These are phyloP conservation scores for Oncorhynchus mykiss DNA, from an alignment of 2,113 vertebrate genomes.

Conservation along the genomic window DNA sequence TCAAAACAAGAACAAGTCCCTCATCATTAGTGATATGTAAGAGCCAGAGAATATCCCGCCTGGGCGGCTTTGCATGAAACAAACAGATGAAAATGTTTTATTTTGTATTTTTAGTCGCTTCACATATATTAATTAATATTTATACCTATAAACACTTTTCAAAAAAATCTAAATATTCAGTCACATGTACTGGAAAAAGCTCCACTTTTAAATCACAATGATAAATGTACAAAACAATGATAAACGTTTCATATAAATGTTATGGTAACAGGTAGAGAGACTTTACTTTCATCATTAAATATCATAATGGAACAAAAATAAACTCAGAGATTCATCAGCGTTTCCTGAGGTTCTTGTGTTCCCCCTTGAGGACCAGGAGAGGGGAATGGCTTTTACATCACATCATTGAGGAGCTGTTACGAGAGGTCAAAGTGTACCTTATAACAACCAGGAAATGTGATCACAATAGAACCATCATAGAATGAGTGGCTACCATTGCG, in stretches of 20 bases:
- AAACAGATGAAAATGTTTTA: slow-evolving; percentile 77
- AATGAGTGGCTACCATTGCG: no score
- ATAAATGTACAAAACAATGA: slow-evolving; percentile 85
- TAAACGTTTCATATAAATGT: slow-evolving; percentile 80
- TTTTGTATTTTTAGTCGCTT: slow-evolving; percentile 83
- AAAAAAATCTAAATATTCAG: slow-evolving; percentile 96
- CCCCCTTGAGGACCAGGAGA: slow-evolving; percentile 79
- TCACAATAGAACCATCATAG: no score
- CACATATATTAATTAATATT: slow-evolving; percentile 86
- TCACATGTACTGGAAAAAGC: slow-evolving; percentile 95
- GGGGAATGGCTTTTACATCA: slow-evolving; percentile 80
- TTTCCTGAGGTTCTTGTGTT: slow-evolving; percentile 81
- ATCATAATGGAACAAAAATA: slow-evolving; percentile 62
- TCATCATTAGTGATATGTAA: slow-evolving; percentile 87
- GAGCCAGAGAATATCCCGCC: slow-evolving; percentile 83
- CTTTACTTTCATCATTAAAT: slow-evolving; percentile 59
- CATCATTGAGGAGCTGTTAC: slow-evolving; percentile 71
- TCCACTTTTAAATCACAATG: slow-evolving; percentile 95
- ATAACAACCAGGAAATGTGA: neutral
- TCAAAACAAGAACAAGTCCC: slow-evolving; percentile 88
- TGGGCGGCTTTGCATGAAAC: slow-evolving; percentile 92
- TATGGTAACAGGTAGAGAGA: slow-evolving; percentile 73
- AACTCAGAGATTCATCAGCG: slow-evolving; percentile 75
- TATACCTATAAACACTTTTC: slow-evolving; percentile 91
- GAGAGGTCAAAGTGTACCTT: slow-evolving; percentile 73